Percentiles rank a stretch among this genome's conserved stretches.
phyloP scores from a whole-genome alignment of 2,888 invertebrate genomes.

The Zhengitettix transpicula region DNA sequence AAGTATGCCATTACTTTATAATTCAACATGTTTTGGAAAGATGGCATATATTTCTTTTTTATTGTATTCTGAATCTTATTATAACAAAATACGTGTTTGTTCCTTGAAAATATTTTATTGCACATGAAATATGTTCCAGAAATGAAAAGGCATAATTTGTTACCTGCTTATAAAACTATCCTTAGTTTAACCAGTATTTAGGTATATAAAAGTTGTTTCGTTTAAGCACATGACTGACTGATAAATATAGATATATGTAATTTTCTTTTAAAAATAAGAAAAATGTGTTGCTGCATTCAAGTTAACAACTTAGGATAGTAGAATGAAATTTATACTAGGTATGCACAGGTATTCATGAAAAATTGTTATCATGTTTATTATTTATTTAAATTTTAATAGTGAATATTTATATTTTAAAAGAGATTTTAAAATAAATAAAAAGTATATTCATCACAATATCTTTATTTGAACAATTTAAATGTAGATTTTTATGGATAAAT shows the following conservation, averaged over 20 bases:
- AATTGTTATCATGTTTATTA: background rate
- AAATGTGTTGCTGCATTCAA: background rate
- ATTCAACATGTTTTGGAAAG: too few relatives aligned
- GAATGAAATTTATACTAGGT: background rate
- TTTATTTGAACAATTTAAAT: too few relatives aligned
- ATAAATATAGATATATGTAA: background rate
- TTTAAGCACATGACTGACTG: background rate
- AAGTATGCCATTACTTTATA: too few relatives aligned
- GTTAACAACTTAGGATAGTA: background rate
- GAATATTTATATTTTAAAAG: background rate
- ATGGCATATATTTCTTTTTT: too few relatives aligned
- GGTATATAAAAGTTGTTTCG: background rate
- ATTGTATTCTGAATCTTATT: too few relatives aligned
- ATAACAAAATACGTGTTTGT: background rate
- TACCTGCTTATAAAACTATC: too few relatives aligned
- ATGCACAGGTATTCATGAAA: background rate
- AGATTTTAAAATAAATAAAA: too few relatives aligned
- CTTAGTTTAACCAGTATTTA: too few relatives aligned
- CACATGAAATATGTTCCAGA: too few relatives aligned
- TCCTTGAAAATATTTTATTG: background rate
- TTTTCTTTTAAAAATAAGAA: background rate
- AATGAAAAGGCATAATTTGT: too few relatives aligned
- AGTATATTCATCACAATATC: too few relatives aligned
- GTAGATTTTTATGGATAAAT: too few relatives aligned
- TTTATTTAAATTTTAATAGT: background rate